Base-by-base conservation (phyloP, 23 tunicate species). In the Trididemnum nubilum region DNA sequence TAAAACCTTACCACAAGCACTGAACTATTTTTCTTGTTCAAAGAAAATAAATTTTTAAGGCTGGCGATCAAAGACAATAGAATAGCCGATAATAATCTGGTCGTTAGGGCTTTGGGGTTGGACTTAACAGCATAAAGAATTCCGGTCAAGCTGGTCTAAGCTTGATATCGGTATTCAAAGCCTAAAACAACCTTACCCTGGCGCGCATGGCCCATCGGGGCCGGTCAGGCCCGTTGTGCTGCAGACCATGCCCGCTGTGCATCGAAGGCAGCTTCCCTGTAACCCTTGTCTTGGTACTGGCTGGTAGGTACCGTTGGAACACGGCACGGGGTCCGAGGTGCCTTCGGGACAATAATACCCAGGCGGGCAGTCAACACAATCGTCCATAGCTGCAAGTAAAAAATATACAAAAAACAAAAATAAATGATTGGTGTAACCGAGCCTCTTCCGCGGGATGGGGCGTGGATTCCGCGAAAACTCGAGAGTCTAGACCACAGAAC, bases 361-460 rank as follows among this genome's bases (percentile, higher is more conserved):
- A 59, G 94, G 83, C 7, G 90, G 97, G 59, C 99, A 96, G 7
- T 78, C 86, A 27, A 86, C 84, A 40, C 99, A 96, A 31, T 80
- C 88, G n/a, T 64, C 79, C 26, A 34, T 30, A 35, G 81, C 91
- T 86, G 63, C 3, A 49, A 72, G 4, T 2, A 73, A 33, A 4
- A 31, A 30, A n/a, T n/a, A n/a, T n/a, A n/a, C n/a, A n/a, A n/a
- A n/a, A n/a, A n/a, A n/a, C n/a, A n/a, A 49, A 49, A 9, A 49
- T 49, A 12, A 64, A 24, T n/a, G n/a, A n/a, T n/a, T 18, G 59
- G 18, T 51, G 18, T 51, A 18, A 51, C 19, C 59, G 18, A 51
- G 21, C 18, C 19, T 21, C 21, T 51, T 51, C 18, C 59, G 18
- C 59, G 18, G 21, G 18, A 51, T 51, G 59, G n/a, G n/a, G n/a